Conservation (phyloP, 92 coral and sea anemone species). For the Pocillopora meandrina region DNA sequence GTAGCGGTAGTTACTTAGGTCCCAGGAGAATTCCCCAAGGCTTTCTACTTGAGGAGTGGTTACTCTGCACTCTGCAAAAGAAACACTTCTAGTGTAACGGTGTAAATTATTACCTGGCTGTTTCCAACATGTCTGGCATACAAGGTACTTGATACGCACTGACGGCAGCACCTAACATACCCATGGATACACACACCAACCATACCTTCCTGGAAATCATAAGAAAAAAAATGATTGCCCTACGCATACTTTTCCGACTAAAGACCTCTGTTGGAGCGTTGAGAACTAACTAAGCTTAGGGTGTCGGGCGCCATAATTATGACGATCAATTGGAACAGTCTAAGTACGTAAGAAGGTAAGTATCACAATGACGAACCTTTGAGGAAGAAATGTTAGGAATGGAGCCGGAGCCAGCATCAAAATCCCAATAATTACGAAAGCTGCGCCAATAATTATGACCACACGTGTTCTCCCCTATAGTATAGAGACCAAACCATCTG, state of each 20-base stretch:
- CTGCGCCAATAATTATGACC: slow-evolving; percentile 71
- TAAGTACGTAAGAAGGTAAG: neutral
- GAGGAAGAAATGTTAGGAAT: slow-evolving; percentile 69
- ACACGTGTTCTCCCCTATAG: slow-evolving; percentile 71
- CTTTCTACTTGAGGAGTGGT: too few relatives aligned
- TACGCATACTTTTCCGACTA: too few relatives aligned
- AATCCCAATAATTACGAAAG: slow-evolving; percentile 48
- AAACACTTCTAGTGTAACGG: neutral
- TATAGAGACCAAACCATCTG: neutral
- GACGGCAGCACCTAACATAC: slow-evolving; percentile 70
- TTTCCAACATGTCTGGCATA: slow-evolving; percentile 88
- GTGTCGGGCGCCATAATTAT: too few relatives aligned
- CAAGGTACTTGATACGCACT: slow-evolving; percentile 89
- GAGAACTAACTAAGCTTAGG: too few relatives aligned
- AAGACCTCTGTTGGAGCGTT: too few relatives aligned
- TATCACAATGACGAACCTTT: slow-evolving; percentile 51
- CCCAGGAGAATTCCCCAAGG: too few relatives aligned
- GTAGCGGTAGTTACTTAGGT: too few relatives aligned
- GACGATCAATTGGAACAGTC: too few relatives aligned
- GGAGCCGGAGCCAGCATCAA: slow-evolving; percentile 88
- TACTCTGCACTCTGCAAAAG: neutral
- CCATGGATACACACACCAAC: slow-evolving; percentile 77
- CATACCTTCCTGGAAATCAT: slow-evolving; percentile 65
- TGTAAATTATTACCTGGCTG: slow-evolving; percentile 62
- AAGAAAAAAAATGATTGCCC: neutral